phyloP scores from a whole-genome alignment of 1,140 invertebrate species.

The Drosophila hydei region DNA sequence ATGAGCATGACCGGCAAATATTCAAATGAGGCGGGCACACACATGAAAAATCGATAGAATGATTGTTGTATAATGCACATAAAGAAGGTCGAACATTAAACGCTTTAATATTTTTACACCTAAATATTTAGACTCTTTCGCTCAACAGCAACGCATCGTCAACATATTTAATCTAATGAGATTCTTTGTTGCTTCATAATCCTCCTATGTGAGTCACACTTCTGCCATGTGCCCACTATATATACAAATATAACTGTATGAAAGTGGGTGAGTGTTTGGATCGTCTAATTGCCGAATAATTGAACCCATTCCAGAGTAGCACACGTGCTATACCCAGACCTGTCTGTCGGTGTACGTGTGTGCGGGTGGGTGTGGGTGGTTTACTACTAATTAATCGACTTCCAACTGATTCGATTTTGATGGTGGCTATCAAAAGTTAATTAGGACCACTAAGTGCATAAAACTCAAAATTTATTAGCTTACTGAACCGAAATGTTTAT shows the following conservation, averaged over 20 bases:
- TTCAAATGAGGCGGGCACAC: conserved; percentile 67
- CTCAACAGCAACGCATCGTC: conserved; percentile 12
- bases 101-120: conserved; percentile 71
- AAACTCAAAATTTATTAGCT: conserved; percentile 64
- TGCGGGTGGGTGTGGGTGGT: conserved; percentile 14
- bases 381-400: conserved; percentile 75
- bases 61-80: conserved; percentile 76
- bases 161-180: conserved; percentile 12
- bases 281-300: conserved; percentile 77
- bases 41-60: conserved; percentile 79
- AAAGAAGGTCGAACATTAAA: conserved; percentile 74
- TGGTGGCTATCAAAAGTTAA: conserved; percentile 77
- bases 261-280: conserved; percentile 15
- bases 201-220: conserved; percentile 24
- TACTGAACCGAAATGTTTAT: conserved; percentile 7
- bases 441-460: conserved; percentile 67
- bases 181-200: conserved; percentile 5
- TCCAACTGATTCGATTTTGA: conserved; percentile 80
- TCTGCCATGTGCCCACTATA: conserved; percentile 36
- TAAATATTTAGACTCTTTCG: conserved; percentile 68
- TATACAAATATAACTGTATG: conserved; percentile 16
- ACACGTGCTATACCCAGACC: conserved; percentile 60
- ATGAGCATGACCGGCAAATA: conserved; percentile 70
- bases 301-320: conserved; percentile 44
- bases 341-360: conserved; percentile 15